phyloP scores from a whole-genome alignment of 2,888 invertebrate genomes.

The Euplagia quadripunctaria region DNA sequence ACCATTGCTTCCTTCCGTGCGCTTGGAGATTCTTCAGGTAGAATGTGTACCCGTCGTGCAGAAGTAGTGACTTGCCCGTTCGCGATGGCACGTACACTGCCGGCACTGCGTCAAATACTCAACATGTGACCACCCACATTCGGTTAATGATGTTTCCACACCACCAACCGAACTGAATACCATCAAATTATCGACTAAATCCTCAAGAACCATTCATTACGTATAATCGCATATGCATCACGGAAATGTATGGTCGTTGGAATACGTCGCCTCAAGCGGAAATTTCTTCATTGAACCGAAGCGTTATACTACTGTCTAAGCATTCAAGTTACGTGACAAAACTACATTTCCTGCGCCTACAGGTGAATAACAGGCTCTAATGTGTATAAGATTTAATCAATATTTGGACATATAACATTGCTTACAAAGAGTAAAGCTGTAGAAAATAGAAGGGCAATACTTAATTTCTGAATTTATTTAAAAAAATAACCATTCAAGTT shows the following conservation, averaged over 20 bases:
- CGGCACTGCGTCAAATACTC: constrained; percentile 70
- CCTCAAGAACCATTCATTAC: constrained; percentile 28
- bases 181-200: constrained; percentile 41
- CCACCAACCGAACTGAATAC: constrained; percentile 39
- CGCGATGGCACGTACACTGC: constrained; percentile 85
- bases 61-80: constrained; percentile 82
- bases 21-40: constrained; percentile 84
- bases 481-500: constrained; percentile 7
- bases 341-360: constrained; percentile 24
- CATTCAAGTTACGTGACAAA: constrained; percentile 21
- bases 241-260: constrained; percentile 33
- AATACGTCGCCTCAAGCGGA: constrained; percentile 28
- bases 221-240: constrained; percentile 27
- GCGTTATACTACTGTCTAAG: constrained; percentile 32
- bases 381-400: constrained; percentile 42
- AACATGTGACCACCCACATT: constrained; percentile 56
- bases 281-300: constrained; percentile 25
- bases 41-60: constrained; percentile 83
- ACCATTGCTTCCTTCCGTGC: constrained; percentile 84
- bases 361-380: constrained; percentile 36
- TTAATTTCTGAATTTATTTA: background rate
- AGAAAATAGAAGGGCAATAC: constrained; percentile 30
- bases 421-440: constrained; percentile 37
- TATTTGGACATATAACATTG: constrained; percentile 30
- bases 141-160: constrained; percentile 42